phyloP scores from a whole-genome alignment of 2,888 invertebrate species.

The Drosophila macrothrix region DNA sequence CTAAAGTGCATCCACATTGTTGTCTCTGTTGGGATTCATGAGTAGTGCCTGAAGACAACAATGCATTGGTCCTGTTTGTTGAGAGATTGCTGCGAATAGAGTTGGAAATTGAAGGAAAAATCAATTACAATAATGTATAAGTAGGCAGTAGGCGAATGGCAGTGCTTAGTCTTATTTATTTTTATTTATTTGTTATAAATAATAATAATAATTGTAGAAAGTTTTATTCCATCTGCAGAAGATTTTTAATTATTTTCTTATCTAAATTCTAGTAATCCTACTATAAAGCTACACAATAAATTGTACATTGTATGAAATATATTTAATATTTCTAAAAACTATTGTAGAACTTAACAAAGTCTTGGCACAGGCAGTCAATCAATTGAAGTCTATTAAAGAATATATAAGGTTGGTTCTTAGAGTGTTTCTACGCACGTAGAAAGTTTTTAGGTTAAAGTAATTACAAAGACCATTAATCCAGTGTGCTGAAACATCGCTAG shows the following conservation, averaged over 20 bases:
- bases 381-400: not conserved
- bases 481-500: not conserved
- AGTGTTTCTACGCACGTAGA: not conserved
- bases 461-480: not conserved
- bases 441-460: not conserved
- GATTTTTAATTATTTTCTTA: not conserved
- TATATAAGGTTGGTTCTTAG: not conserved
- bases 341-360: not conserved
- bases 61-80: constrained; percentile 34
- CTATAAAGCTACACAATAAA: not conserved
- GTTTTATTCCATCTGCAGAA: not conserved
- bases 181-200: too few species aligned
- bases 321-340: not conserved
- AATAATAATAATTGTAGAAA: not conserved
- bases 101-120: constrained; percentile 19
- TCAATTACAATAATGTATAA: constrained; percentile 17
- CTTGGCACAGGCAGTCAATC: not conserved
- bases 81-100: constrained; percentile 22
- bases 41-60: constrained; percentile 29
- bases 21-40: constrained; percentile 22
- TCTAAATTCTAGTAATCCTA: not conserved
- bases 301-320: not conserved
- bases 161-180: not conserved
- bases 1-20: constrained; percentile 40
- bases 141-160: not conserved